phyloP scores from a whole-genome alignment of 2,797 vertebrate species.

The Halcyon smyrnensis region DNA sequence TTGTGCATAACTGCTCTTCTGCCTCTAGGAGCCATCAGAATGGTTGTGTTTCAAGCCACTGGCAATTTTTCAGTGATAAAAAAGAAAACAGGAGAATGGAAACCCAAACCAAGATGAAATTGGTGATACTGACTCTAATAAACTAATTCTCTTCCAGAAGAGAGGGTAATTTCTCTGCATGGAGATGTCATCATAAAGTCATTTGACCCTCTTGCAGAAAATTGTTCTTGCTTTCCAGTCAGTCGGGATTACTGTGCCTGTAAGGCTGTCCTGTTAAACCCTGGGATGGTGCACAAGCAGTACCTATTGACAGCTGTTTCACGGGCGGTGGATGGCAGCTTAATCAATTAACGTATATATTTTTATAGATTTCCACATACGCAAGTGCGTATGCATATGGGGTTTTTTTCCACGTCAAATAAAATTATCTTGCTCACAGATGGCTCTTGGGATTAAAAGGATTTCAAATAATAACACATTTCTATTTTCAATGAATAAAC shows the following conservation, averaged over 20 bases:
- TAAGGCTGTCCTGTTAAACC: background rate
- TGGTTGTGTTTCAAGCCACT: background rate
- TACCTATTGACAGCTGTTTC: background rate
- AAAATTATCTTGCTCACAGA: background rate
- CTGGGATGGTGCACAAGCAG: background rate
- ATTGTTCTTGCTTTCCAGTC: background rate
- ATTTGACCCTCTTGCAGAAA: background rate
- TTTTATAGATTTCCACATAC: background rate
- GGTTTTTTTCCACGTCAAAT: background rate
- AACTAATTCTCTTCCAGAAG: background rate
- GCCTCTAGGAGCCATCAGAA: background rate
- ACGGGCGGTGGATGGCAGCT: background rate
- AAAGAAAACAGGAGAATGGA: background rate
- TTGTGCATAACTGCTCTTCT: background rate
- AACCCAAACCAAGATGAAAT: background rate
- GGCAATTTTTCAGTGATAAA: background rate
- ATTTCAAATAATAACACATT: background rate
- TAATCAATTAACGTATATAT: background rate
- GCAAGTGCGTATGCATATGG: background rate
- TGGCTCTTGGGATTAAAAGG: slow-evolving; percentile 23
- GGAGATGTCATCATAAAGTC: background rate
- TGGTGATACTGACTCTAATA: background rate
- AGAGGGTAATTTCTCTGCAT: background rate
- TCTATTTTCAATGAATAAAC: slow-evolving; percentile 9
- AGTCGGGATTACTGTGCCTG: background rate